Evolutionary conservation across 2,888 invertebrate species (phyloP), one percentile per base, ranked within the genome.

Genomic region (Orthonevra nobilis): DNA sequence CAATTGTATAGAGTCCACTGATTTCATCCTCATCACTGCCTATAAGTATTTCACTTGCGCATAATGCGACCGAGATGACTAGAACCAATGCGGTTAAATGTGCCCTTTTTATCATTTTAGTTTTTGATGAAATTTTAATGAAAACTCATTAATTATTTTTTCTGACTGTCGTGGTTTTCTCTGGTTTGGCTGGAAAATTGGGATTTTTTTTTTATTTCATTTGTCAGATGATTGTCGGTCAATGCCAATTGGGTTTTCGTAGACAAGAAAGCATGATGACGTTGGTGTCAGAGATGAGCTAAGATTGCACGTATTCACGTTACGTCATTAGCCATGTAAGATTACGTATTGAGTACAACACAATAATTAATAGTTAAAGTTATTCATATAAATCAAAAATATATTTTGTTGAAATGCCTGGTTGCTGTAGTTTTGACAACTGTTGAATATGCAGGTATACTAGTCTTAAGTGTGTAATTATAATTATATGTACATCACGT

Each of bases 1-100:
- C 96, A 42, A 96, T 94, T 28, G 91, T 90, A 85, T 94, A 94
- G 72, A 93, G 89, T 50, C 92, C 93, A 61, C 89, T 86, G 1
- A 85, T 72, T 19, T 91, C 90, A 9, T 86, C 87, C 14, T 88
- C 88, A 32, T 89, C 86, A 34, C 85, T 87, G 1, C 85, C 84
- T 36, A 86, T 84, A n/a, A 85, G 79, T 12, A 85, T 50, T 36
- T 86, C 86, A 40, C 81, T 60, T 2, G 54, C 20, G 26, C 32
- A 54, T 4, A 70, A 7, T 19, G 48, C 56, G 10, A 69, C 14
- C 15, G 64, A 81, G 69, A 75, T 20, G 5, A 83, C 20, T 20
- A 63, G 44, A 12, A 82, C 20, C 50, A 83, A 81, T 69, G 69
- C 73, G 46, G 36, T 20, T 6, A 44, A 14, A 32, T 58, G 56